Evolutionary conservation across 1,140 invertebrate genomes (phyloP), one percentile per base, ranked within the genome.

Genomic region (Drosophila tsacasi): DNA sequence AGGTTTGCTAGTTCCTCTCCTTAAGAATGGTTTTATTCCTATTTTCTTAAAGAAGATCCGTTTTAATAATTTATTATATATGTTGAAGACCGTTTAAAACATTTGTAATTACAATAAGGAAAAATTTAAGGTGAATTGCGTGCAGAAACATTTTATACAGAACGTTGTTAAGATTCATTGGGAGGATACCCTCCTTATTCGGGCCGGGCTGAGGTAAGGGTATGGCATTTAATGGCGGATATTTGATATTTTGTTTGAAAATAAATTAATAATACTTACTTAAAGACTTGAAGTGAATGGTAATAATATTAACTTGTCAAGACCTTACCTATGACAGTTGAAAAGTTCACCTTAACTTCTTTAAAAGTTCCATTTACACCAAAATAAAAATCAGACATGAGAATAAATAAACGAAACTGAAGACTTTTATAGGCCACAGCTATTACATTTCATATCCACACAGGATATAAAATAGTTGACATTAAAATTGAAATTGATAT

Each of bases 401-500:
- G 3, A 13, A 15, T 21, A 15, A 35, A 54, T 21, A 35, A 15
- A 5, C 30, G 19, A 8, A 15, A 21, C 7, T 32, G 3, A 5
- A 21, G 17, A 10, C 19, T 3, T 23, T n/a, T 23, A 21, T 39
- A 23, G 52, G 52, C 39, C 52, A 55, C 15, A 12, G 32, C 32
- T 55, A 55, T 55, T 55, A 55, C 21, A 39, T 55, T 55, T 55
- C 32, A 21, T 23, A 37, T 23, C 15, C 21, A 2, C 5, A 25
- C 9, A n/a, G 54, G 1, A 25, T 55, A 25, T 7, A 17, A 55
- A 55, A 55, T 55, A 55, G 54, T 55, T 55, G 54, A 55, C 54
- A 55, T 55, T 55, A n/a, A 55, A 55, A 39, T 55, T 37, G 54
- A 55, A 55, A 55, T 37, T 55, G 54, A 55, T 55, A 55, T 63